phyloP scores from a whole-genome alignment of 1,140 invertebrate species.

The Hycleus cichorii region DNA sequence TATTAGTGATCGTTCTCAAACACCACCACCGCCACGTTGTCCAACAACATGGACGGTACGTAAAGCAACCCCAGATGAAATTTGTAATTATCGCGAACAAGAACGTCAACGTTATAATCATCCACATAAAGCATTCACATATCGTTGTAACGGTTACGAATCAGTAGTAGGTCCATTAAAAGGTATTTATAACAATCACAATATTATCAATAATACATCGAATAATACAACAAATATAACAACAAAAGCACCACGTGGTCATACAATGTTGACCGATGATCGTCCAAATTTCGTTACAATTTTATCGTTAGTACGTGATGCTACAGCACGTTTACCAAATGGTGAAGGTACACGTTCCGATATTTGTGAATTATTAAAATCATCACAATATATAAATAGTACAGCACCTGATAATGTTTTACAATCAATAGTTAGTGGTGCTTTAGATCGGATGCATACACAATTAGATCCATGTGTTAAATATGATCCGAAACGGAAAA shows the following conservation, averaged over 20 bases:
- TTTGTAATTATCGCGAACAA: constrained; percentile 69
- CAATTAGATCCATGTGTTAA: constrained; percentile 86
- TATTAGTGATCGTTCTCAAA: constrained; percentile 36
- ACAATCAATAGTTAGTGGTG: constrained; percentile 81
- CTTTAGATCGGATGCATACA: constrained; percentile 80
- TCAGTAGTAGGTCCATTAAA: constrained; percentile 85
- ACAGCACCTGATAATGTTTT: constrained; percentile 63
- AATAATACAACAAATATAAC: too few relatives aligned
- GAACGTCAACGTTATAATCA: constrained; percentile 63
- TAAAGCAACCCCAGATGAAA: constrained; percentile 68
- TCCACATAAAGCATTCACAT: constrained; percentile 81
- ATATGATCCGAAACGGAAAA: constrained; percentile 80
- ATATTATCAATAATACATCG: too few relatives aligned
- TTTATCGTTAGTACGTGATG: constrained; percentile 82
- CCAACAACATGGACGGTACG: constrained; percentile 73
- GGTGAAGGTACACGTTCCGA: constrained; percentile 88
- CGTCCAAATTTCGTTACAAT: constrained; percentile 89
- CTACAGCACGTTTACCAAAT: constrained; percentile 85
- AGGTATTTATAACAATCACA: constrained; percentile 60
- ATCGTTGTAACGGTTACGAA: constrained; percentile 71
- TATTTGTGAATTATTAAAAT: constrained; percentile 75
- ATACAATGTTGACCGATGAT: constrained; percentile 73
- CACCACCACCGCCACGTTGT: constrained; percentile 53
- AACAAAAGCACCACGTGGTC: constrained; percentile 63
- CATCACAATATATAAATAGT: constrained; percentile 76